Conservation (phyloP, 2,888 invertebrate genomes). For the Orthonevra nobilis region DNA sequence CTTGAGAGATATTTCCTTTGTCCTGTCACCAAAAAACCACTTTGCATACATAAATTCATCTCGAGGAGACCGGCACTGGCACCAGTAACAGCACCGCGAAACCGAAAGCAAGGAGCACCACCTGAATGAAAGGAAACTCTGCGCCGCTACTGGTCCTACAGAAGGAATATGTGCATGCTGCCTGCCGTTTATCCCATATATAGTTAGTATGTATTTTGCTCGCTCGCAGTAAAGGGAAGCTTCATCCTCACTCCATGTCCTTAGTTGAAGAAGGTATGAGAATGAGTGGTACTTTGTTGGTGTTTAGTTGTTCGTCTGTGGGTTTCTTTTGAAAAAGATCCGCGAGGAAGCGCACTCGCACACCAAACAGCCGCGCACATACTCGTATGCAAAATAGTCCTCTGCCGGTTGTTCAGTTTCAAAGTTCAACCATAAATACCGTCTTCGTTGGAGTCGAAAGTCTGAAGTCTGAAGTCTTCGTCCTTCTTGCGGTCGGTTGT, state of each 20-base stretch:
- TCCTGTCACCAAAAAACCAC: slow-evolving; percentile 74
- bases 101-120: slow-evolving; percentile 6
- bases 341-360: slow-evolving; percentile 31
- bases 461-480: slow-evolving; percentile 35
- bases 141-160: slow-evolving; percentile 63
- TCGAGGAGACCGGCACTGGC: slow-evolving; percentile 70
- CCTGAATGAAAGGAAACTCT: slow-evolving; percentile 64
- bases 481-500: slow-evolving; percentile 58
- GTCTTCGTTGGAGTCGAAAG: slow-evolving; percentile 12
- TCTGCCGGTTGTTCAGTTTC: slow-evolving; percentile 50
- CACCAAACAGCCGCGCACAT: slow-evolving; percentile 37
- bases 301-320: not conserved
- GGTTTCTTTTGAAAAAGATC: slow-evolving; percentile 62
- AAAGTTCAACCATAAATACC: slow-evolving; percentile 69
- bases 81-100: slow-evolving; percentile 9
- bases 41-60: slow-evolving; percentile 80
- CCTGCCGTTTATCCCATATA: slow-evolving; percentile 64
- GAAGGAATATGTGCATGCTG: slow-evolving; percentile 32
- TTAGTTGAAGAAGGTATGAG: too few relatives aligned
- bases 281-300: slow-evolving; percentile 15
- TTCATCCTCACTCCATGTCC: too few relatives aligned
- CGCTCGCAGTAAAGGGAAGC: slow-evolving; percentile 10
- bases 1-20: slow-evolving; percentile 72
- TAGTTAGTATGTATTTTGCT: slow-evolving; percentile 27
- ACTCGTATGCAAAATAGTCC: slow-evolving; percentile 70